Evolutionary conservation across 1,140 invertebrate genomes (phyloP).

Genomic region (Drosophila oshimai): DNA sequence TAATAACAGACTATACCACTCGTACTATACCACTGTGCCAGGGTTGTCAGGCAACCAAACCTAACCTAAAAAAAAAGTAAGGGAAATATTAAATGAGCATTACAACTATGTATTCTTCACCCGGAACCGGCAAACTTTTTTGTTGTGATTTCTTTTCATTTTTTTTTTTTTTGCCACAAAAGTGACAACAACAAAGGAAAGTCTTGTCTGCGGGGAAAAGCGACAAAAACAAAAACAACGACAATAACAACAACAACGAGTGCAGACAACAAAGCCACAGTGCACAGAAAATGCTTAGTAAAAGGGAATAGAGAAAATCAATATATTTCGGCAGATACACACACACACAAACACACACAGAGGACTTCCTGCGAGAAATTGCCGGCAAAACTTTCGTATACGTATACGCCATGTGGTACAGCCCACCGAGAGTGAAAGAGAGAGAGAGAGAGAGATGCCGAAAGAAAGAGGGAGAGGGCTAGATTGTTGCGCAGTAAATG

Average conservation of each 20-base stretch:
- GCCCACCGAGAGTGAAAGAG: too few relatives aligned
- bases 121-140: conserved; percentile 29
- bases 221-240: conserved; percentile 15
- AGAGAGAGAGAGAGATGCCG: conserved; percentile 3
- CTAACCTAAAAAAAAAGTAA: not conserved
- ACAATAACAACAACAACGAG: conserved; percentile 30
- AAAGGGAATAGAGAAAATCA: conserved; percentile 64
- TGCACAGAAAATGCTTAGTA: conserved; percentile 51
- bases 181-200: conserved; percentile 7
- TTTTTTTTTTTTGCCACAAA: not conserved
- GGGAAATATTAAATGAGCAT: conserved; percentile 37
- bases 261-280: conserved; percentile 43
- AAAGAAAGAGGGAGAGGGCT: conserved; percentile 1
- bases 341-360: conserved; percentile 26
- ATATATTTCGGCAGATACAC: conserved; percentile 74
- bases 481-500: conserved; percentile 45
- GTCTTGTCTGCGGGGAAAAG: conserved; percentile 11
- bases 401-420: conserved; percentile 48
- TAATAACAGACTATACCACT: too few relatives aligned
- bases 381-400: conserved; percentile 48
- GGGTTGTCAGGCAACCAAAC: conserved; percentile 10
- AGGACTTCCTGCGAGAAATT: conserved; percentile 32
- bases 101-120: conserved; percentile 29
- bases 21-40: conserved; percentile 5
- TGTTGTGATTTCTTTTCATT: not conserved